Percentiles rank a stretch among this genome's conserved stretches.
phyloP scores from a whole-genome alignment of 1,140 invertebrate species.

The Diploscapter pachys region DNA sequence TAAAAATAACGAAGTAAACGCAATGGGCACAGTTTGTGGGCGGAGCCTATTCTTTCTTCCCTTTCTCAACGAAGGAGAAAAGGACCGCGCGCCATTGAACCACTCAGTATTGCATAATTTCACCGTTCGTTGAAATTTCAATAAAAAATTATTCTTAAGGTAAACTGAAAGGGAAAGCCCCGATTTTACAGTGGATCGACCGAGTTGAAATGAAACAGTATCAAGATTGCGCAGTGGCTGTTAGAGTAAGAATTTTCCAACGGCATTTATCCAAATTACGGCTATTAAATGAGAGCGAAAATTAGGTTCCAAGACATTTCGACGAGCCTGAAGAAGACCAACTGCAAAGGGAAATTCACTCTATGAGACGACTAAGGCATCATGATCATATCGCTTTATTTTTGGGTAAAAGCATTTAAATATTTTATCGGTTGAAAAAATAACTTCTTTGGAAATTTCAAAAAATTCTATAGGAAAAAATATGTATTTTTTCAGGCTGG shows the following conservation, averaged over 20 bases:
- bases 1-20: too few relatives aligned
- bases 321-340: conserved; percentile 39
- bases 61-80: too few relatives aligned
- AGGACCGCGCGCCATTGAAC: too few relatives aligned
- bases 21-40: too few relatives aligned
- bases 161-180: conserved; percentile 40
- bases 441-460: too few relatives aligned
- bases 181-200: conserved; percentile 41
- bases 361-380: conserved; percentile 36
- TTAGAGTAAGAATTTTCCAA: conserved; percentile 7
- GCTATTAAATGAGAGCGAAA: too few relatives aligned
- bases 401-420: conserved; percentile 2
- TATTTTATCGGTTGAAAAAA: too few relatives aligned
- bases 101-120: background rate
- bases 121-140: background rate
- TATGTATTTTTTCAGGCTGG: conserved; percentile 9
- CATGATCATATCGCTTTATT: conserved; percentile 39
- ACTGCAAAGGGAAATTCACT: conserved; percentile 36
- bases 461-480: too few relatives aligned
- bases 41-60: too few relatives aligned
- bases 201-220: conserved; percentile 41
- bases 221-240: conserved; percentile 41
- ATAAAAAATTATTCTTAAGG: conserved; percentile 14
- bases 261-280: too few relatives aligned
- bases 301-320: conserved; percentile 30